A percentile compares a stretch with the other conserved stretches of the same genome.
Evolutionary conservation across 2,888 invertebrate genomes (phyloP).

Genomic region (Pheosia tremula): DNA sequence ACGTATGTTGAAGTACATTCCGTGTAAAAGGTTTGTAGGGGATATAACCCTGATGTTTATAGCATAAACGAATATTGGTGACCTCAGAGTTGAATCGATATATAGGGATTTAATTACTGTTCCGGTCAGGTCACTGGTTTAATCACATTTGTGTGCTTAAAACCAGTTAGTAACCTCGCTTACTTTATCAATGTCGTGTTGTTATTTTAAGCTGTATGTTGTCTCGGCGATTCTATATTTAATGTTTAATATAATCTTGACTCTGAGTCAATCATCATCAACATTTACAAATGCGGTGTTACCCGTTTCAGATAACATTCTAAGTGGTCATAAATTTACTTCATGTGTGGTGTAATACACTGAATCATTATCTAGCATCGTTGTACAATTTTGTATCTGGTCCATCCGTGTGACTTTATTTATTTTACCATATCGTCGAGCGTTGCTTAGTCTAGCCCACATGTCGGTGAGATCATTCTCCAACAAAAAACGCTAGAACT

Average conservation of each 20-base stretch:
- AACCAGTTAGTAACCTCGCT: background rate
- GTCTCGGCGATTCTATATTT: background rate
- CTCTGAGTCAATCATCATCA: constrained; percentile 10
- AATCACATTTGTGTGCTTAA: background rate
- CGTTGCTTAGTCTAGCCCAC: constrained; percentile 46
- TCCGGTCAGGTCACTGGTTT: constrained; percentile 4
- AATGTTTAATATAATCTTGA: background rate
- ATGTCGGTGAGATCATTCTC: constrained; percentile 56
- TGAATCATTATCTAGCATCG: constrained; percentile 25
- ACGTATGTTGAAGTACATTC: background rate
- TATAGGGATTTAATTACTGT: background rate
- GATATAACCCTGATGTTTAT: background rate
- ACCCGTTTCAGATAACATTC: constrained; percentile 6
- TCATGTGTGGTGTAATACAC: constrained; percentile 12
- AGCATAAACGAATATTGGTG: background rate
- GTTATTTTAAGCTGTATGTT: constrained; percentile 1
- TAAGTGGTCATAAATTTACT: constrained; percentile 19
- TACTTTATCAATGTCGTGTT: constrained; percentile 4
- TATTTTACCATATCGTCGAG: constrained; percentile 21
- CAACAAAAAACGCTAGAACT: constrained; percentile 41
- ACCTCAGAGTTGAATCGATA: background rate
- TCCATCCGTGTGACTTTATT: constrained; percentile 31
- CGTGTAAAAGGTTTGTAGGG: background rate
- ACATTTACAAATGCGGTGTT: constrained; percentile 13
- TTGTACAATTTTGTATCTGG: constrained; percentile 8